Evolutionary conservation across 2,888 invertebrate genomes (phyloP).

Genomic region (Aelia acuminata): DNA sequence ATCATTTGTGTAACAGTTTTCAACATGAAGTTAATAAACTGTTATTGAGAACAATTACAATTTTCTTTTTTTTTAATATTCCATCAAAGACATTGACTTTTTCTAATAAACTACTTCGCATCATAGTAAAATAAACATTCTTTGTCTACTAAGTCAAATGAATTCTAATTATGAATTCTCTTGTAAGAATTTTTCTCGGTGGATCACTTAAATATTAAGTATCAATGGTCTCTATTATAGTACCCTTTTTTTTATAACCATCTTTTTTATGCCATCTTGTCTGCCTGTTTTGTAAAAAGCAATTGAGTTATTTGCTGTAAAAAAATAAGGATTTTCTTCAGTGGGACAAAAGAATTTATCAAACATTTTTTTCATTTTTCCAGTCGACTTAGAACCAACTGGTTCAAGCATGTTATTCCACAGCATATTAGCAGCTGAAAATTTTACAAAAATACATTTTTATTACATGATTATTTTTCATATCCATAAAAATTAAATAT

Average conservation of each 20-base stretch:
- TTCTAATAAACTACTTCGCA: not conserved
- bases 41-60: not conserved
- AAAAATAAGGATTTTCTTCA: conserved; percentile 75
- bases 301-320: conserved; percentile 71
- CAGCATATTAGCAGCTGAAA: conserved; percentile 78
- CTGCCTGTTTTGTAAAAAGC: conserved; percentile 70
- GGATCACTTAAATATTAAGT: not conserved
- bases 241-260: not conserved
- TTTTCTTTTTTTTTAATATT: not conserved
- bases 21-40: not conserved
- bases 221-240: not conserved
- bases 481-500: not conserved
- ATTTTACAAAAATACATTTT: not conserved
- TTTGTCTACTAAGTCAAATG: not conserved
- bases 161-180: not conserved
- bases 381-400: conserved; percentile 76
- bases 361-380: conserved; percentile 74
- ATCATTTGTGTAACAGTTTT: not conserved
- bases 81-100: not conserved
- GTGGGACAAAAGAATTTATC: conserved; percentile 77
- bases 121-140: not conserved
- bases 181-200: not conserved
- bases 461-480: not conserved
- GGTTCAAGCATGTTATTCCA: conserved; percentile 83
- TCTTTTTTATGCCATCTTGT: conserved; percentile 67